Base-by-base conservation (phyloP, 2,113 vertebrate species). In the Cyanoderma ruficeps region DNA sequence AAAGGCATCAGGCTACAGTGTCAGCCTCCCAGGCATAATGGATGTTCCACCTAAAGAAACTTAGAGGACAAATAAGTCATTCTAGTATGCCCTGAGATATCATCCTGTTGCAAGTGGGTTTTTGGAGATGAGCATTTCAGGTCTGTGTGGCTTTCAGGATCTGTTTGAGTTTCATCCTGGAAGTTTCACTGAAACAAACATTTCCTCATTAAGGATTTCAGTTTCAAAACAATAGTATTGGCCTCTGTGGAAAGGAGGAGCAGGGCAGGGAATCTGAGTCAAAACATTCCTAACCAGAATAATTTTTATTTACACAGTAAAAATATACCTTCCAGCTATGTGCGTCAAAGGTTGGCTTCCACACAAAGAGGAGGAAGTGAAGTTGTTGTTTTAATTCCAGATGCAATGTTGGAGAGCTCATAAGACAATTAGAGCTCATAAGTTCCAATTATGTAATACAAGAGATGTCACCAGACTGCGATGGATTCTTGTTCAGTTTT, bases 301-400 rank as follows among this genome's bases (percentile, higher is more conserved):
- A 65, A 77, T 88, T 77, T 76, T 92, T 83, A 28, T 90, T 86
- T 80, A 50, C 94, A 80, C 31, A 69, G 71, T 67, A 80, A 50
- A 42, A 15, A 57, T 88, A 49, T 92, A 70, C 85, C 92, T 95
- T 92, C 88, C 88, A 90, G 94, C 92, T 61, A 88, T 5, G 5
- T 86, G 63, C 0, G 4, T 91, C 91, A 96, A 67, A 72, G 24
- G 37, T 77, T 96, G 95, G 94, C 93, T 84, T 89, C 53, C n/a
- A 41, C 50, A 76, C 68, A 87, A 91, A 93, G 90, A 37, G 22
- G 35, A 84, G 69, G 69, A 95, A 89, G 55, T 42, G 49, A 11
- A 56, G 27, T 61, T 94, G 74, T 55, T 93, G 56, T 79, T 87
- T 46, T 72, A 33, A 63, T 53, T 83, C 65, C 61, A 83, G 37